Conservation (phyloP, 1,140 invertebrate species). For the Drosophila pruinosa region DNA sequence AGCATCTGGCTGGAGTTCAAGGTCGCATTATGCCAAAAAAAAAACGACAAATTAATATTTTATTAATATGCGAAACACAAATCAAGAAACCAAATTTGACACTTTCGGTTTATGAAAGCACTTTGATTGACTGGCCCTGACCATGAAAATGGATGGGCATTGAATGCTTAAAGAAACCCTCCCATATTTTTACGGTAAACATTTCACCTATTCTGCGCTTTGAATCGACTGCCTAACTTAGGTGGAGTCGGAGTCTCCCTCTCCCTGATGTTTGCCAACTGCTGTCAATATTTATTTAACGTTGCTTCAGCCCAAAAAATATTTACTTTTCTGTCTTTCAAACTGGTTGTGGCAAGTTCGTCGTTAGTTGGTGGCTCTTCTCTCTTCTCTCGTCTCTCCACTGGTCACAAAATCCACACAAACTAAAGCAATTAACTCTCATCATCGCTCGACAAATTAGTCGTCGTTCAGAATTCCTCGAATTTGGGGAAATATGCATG, state of each 20-base stretch:
- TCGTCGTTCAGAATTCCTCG: conserved; percentile 53
- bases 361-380: conserved; percentile 14
- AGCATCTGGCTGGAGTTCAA: conserved; percentile 29
- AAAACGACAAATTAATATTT: not conserved
- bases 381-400: not conserved
- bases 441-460: conserved; percentile 45
- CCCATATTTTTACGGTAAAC: conserved; percentile 39
- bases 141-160: conserved; percentile 40
- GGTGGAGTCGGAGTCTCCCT: too few species aligned
- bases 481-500: conserved; percentile 43
- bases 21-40: conserved; percentile 6
- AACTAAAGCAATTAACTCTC: conserved; percentile 38
- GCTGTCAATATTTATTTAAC: conserved; percentile 40
- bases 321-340: conserved; percentile 19
- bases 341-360: conserved; percentile 32
- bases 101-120: conserved; percentile 46
- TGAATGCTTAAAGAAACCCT: conserved; percentile 11
- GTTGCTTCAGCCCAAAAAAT: conserved; percentile 31
- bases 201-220: conserved; percentile 27
- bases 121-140: conserved; percentile 45
- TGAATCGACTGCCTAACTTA: not conserved
- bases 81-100: conserved; percentile 20
- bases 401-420: conserved; percentile 10
- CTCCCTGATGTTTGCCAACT: conserved; percentile 22
- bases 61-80: conserved; percentile 38